A percentile compares a stretch with the other conserved stretches of the same genome.
phyloP scores from a whole-genome alignment of 2,888 invertebrate species.

The Drosophila vallismaia region DNA sequence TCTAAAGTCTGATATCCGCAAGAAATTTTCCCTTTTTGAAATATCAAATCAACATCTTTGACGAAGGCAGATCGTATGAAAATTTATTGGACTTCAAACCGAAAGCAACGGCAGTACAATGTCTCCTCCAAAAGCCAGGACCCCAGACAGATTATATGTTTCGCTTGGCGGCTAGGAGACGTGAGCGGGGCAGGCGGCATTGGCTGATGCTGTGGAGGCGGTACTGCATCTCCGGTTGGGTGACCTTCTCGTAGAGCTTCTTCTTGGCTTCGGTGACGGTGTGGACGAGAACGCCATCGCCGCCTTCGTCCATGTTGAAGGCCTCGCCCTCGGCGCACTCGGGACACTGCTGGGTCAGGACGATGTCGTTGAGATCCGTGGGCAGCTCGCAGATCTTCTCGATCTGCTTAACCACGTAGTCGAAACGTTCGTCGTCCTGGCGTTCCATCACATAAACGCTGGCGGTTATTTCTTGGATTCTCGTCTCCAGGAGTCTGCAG shows the following conservation, averaged over 20 bases:
- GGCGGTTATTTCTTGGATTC: conserved; percentile 85
- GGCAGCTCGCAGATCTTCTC: conserved; percentile 78
- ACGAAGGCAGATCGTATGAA: background rate
- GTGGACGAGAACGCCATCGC: conserved; percentile 73
- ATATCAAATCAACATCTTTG: background rate
- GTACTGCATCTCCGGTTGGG: conserved; percentile 83
- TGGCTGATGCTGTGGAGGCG: conserved; percentile 83
- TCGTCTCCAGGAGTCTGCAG: conserved; percentile 85
- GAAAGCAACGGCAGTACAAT: background rate
- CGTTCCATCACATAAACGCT: conserved; percentile 84
- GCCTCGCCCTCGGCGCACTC: conserved; percentile 84
- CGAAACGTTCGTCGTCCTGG: conserved; percentile 54
- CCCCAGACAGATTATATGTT: conserved; percentile 48
- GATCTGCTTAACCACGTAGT: conserved; percentile 79
- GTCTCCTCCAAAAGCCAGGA: background rate
- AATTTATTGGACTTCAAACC: conserved; percentile 9
- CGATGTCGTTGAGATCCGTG: conserved; percentile 85
- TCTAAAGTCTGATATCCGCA: too few species aligned
- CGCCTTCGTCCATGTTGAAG: conserved; percentile 82
- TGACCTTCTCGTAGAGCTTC: conserved; percentile 81
- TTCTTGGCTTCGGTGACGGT: conserved; percentile 68
- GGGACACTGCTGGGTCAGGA: conserved; percentile 83
- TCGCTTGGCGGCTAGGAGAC: conserved; percentile 79
- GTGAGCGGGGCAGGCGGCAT: conserved; percentile 82
- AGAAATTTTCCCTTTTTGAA: too few species aligned